These are phyloP conservation scores for Steatornis caripensis DNA, from an alignment of 2,113 vertebrate genomes.

Conservation along the genomic window DNA sequence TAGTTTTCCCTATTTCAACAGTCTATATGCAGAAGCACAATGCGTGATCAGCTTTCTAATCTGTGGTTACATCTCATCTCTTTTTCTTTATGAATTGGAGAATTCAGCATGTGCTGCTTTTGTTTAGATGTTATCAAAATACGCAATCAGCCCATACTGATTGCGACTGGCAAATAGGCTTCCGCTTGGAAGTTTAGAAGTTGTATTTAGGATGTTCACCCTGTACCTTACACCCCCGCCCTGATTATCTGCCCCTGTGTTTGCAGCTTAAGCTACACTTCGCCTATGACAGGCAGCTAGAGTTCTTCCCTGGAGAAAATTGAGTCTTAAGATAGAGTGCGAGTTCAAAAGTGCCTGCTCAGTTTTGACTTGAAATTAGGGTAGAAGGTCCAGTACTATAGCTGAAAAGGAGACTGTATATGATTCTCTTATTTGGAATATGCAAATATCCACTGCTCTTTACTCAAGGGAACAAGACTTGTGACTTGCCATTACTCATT, in stretches of 20 bases:
- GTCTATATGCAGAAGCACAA: background rate
- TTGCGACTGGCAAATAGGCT: background rate
- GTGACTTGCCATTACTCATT: background rate
- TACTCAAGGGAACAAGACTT: background rate
- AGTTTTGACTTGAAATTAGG: background rate
- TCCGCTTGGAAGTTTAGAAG: background rate
- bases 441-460: background rate
- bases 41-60: background rate
- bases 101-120: background rate
- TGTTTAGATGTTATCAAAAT: background rate
- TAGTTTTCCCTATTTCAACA: background rate
- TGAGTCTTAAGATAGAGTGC: fast-evolving
- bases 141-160: background rate
- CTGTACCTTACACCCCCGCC: background rate
- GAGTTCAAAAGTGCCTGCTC: background rate
- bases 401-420: background rate
- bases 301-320: background rate
- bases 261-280: background rate
- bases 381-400: background rate
- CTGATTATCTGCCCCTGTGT: background rate
- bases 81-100: background rate
- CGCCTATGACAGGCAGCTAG: background rate
- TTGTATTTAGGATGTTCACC: background rate
- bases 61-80: background rate
- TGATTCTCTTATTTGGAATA: background rate